Conservation (phyloP, 2,797 vertebrate species). For the Artibeus lituratus region DNA sequence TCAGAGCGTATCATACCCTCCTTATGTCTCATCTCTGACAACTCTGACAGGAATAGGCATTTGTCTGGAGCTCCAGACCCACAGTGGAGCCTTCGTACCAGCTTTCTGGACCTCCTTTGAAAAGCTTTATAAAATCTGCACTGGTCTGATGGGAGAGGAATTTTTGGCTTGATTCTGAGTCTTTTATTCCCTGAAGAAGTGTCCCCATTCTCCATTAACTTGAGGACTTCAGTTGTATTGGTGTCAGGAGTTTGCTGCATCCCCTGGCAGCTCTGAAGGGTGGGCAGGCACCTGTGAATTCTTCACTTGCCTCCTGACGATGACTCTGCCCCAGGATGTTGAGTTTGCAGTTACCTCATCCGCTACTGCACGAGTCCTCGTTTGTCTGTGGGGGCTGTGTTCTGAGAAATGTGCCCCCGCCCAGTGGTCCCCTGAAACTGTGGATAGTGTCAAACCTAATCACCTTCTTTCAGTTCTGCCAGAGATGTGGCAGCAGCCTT, state of each 20-base stretch:
- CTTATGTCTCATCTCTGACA: neutral
- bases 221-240: neutral
- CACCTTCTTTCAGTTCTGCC: neutral
- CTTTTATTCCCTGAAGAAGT: neutral
- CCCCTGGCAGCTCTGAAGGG: neutral
- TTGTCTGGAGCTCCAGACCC: neutral
- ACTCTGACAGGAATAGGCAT: neutral
- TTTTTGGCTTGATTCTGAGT: conserved; percentile 5
- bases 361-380: neutral
- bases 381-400: neutral
- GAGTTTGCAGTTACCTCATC: neutral
- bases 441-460: neutral
- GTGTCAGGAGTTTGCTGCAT: neutral
- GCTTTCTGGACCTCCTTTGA: neutral
- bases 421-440: neutral
- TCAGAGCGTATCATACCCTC: neutral
- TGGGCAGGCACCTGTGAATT: neutral
- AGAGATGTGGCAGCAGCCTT: neutral
- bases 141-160: neutral
- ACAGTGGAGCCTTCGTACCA: neutral
- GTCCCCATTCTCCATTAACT: neutral
- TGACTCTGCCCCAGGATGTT: neutral
- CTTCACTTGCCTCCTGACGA: neutral
- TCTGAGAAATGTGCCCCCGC: neutral
- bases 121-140: neutral